phyloP scores from a whole-genome alignment of 2,888 invertebrate species.

The Aleiodes leptofemur region DNA sequence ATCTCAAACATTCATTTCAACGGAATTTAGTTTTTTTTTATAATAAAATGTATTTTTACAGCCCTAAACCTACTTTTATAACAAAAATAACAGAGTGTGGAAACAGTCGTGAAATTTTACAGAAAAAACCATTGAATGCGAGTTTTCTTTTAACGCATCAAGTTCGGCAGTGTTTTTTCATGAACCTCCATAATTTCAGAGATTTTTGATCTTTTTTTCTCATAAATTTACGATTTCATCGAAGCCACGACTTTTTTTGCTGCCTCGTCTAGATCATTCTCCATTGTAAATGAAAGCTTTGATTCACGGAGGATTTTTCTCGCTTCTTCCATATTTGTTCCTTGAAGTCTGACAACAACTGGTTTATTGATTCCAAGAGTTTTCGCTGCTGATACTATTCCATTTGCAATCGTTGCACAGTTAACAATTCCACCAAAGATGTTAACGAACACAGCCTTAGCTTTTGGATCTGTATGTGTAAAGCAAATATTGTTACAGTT shows the following conservation, averaged over 20 bases:
- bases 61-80: slow-evolving; percentile 9
- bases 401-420: slow-evolving; percentile 97
- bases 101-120: not conserved
- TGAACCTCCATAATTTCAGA: not conserved
- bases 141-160: not conserved
- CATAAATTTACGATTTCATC: slow-evolving; percentile 54
- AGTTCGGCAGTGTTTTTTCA: not conserved
- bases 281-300: slow-evolving; percentile 88
- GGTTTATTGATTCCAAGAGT: slow-evolving; percentile 89
- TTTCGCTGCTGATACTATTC: slow-evolving; percentile 92
- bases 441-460: slow-evolving; percentile 97
- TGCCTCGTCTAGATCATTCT: slow-evolving; percentile 93
- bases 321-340: slow-evolving; percentile 91
- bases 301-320: slow-evolving; percentile 89
- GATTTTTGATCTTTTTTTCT: not conserved
- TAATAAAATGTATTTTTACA: slow-evolving; percentile 26
- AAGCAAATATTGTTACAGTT: no score
- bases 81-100: slow-evolving; percentile 19
- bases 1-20: slow-evolving; percentile 7
- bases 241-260: slow-evolving; percentile 88
- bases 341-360: slow-evolving; percentile 93
- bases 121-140: not conserved
- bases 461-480: slow-evolving; percentile 83
- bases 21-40: not conserved
- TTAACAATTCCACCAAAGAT: slow-evolving; percentile 99